Evolutionary conservation across 1,140 invertebrate genomes (phyloP).

Genomic region (Belonocnema kinseyi): DNA sequence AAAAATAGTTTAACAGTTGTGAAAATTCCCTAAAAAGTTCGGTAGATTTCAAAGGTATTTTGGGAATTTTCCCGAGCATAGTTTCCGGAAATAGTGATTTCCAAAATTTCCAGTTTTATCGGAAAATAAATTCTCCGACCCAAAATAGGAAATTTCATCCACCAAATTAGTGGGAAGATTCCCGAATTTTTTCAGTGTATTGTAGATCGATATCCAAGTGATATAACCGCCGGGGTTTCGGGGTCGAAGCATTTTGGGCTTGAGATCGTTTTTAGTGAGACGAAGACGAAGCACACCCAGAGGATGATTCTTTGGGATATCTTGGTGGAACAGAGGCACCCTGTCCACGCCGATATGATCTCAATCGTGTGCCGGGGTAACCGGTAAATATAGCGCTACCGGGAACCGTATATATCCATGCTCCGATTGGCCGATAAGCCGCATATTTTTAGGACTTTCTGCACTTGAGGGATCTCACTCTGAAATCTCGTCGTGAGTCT

Average conservation of each 20-base stretch:
- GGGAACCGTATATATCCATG: conserved; percentile 60
- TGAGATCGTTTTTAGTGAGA: conserved; percentile 40
- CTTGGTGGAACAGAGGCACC: conserved; percentile 49
- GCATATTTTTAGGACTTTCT: conserved; percentile 65
- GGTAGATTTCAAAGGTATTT: too few species aligned
- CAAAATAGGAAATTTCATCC: too few species aligned
- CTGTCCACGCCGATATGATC: conserved; percentile 61
- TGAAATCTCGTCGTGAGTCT: conserved; percentile 49
- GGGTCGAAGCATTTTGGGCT: conserved; percentile 32
- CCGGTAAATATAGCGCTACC: conserved; percentile 62
- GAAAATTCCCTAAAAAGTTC: too few species aligned
- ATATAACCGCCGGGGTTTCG: not conserved
- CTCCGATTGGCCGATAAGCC: conserved; percentile 62
- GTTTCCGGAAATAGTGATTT: too few species aligned
- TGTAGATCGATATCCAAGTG: not conserved
- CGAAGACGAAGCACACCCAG: conserved; percentile 44
- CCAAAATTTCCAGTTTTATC: too few species aligned
- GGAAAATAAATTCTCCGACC: too few species aligned
- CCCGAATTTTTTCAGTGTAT: not conserved
- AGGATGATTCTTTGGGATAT: conserved; percentile 44
- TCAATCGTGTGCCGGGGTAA: conserved; percentile 58
- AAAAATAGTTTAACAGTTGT: too few species aligned
- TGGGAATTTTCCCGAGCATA: too few species aligned
- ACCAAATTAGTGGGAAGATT: too few species aligned
- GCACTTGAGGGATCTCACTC: conserved; percentile 56